Evolutionary conservation across 2,113 vertebrate species (phyloP).

Genomic region (Microtus pennsylvanicus): DNA sequence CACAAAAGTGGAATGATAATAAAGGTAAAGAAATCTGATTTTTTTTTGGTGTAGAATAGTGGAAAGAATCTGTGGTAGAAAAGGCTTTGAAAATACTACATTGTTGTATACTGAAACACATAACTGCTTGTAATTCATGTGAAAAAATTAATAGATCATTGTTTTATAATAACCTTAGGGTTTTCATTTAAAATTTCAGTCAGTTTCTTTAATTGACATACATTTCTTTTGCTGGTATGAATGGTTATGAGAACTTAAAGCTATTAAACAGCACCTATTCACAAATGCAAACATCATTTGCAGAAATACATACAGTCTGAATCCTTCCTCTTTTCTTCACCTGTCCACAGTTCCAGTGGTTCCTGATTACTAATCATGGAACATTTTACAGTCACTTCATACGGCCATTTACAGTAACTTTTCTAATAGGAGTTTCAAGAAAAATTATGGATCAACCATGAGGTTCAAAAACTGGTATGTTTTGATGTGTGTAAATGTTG

Average conservation of each 20-base stretch:
- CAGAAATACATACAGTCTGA: constrained; percentile 18
- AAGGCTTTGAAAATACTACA: background rate
- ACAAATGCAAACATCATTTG: background rate
- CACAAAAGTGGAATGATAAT: background rate
- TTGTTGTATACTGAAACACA: constrained; percentile 11
- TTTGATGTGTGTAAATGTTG: background rate
- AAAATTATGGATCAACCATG: constrained; percentile 23
- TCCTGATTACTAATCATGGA: constrained; percentile 13
- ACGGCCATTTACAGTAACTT: background rate
- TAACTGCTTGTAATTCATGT: background rate
- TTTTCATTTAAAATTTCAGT: constrained; percentile 64
- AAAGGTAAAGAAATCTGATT: constrained; percentile 19
- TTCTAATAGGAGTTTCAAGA: constrained; percentile 10
- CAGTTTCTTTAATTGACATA: constrained; percentile 31
- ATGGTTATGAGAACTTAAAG: constrained; percentile 32
- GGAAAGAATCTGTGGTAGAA: constrained; percentile 42
- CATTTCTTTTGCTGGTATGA: constrained; percentile 47
- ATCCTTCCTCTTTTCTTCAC: background rate
- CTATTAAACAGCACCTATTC: background rate
- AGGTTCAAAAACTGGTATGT: background rate
- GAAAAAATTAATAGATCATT: constrained; percentile 6
- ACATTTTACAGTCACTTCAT: constrained; percentile 35
- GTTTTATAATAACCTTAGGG: constrained; percentile 28
- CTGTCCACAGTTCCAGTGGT: background rate
- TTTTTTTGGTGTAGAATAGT: constrained; percentile 26